phyloP scores from a whole-genome alignment of 2,113 vertebrate species.

The Athene noctua region DNA sequence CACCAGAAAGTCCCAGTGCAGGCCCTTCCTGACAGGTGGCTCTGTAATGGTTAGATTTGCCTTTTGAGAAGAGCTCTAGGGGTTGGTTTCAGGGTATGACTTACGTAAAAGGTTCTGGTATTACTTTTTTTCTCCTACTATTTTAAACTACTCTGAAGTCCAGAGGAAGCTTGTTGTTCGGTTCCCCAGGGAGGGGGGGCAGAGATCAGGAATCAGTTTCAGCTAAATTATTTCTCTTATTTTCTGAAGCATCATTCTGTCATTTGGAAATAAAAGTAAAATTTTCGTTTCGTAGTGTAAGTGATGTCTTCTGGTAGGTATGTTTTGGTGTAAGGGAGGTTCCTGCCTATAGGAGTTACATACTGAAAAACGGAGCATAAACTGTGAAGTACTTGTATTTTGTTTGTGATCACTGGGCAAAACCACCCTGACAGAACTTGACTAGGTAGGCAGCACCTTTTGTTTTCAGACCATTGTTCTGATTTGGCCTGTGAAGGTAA shows the following conservation, averaged over 20 bases:
- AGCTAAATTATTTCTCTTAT: background rate
- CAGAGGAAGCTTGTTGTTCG: background rate
- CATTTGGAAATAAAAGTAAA: background rate
- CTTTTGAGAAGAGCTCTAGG: background rate
- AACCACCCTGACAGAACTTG: background rate
- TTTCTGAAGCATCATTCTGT: background rate
- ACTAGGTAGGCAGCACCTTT: background rate
- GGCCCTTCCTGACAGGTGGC: background rate
- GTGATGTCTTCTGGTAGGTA: background rate
- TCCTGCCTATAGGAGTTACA: background rate
- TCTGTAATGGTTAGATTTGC: background rate
- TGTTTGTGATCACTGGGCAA: background rate
- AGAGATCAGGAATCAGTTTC: background rate
- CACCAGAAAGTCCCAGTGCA: background rate
- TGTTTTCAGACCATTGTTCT: background rate
- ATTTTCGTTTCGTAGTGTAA: background rate
- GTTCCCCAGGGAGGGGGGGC: background rate
- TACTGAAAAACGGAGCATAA: background rate
- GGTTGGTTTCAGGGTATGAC: background rate
- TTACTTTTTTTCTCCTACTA: background rate
- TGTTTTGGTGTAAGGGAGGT: background rate
- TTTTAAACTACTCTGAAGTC: background rate
- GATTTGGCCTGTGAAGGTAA: background rate
- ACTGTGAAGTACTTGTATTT: rapidly evolving
- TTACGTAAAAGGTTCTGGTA: background rate